Conservation (phyloP, 2,888 invertebrate genomes). For the Pterobdella sp. region DNA sequence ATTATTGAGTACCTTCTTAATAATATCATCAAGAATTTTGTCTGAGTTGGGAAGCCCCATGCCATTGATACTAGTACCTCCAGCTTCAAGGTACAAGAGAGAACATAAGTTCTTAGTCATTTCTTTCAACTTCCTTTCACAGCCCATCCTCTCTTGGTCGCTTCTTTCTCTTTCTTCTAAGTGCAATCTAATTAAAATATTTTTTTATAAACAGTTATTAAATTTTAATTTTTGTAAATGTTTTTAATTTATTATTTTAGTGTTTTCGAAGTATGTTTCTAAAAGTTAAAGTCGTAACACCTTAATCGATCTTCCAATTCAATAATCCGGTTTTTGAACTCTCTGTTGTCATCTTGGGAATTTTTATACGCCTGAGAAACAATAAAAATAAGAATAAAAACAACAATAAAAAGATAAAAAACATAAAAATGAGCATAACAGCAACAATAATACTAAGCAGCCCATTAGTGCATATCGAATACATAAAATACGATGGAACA, state of each 20-base stretch:
- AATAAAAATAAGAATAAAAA: not conserved
- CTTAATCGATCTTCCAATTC: slow-evolving; percentile 48
- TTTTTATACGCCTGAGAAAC: slow-evolving; percentile 33
- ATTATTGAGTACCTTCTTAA: slow-evolving; percentile 17
- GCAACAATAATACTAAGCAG: too few relatives aligned
- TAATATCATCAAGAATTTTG: slow-evolving; percentile 22
- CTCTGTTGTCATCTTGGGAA: slow-evolving; percentile 46
- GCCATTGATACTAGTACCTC: not conserved
- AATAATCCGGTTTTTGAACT: slow-evolving; percentile 44
- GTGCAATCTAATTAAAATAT: slow-evolving; percentile 31
- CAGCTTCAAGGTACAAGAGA: slow-evolving; percentile 19
- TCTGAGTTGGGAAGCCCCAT: not conserved
- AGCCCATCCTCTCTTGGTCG: slow-evolving; percentile 29
- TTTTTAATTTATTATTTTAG: too few relatives aligned
- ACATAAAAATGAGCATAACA: too few relatives aligned
- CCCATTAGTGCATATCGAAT: too few relatives aligned
- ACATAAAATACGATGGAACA: too few relatives aligned
- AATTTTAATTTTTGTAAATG: too few relatives aligned
- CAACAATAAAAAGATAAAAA: too few relatives aligned
- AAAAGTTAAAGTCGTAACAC: slow-evolving; percentile 35
- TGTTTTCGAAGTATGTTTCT: too few relatives aligned
- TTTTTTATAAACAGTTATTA: not conserved
- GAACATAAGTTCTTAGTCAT: slow-evolving; percentile 15
- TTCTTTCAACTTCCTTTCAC: slow-evolving; percentile 28
- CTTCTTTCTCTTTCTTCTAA: slow-evolving; percentile 34